Conservation (phyloP, 2,113 vertebrate genomes). For the Pavo muticus region DNA sequence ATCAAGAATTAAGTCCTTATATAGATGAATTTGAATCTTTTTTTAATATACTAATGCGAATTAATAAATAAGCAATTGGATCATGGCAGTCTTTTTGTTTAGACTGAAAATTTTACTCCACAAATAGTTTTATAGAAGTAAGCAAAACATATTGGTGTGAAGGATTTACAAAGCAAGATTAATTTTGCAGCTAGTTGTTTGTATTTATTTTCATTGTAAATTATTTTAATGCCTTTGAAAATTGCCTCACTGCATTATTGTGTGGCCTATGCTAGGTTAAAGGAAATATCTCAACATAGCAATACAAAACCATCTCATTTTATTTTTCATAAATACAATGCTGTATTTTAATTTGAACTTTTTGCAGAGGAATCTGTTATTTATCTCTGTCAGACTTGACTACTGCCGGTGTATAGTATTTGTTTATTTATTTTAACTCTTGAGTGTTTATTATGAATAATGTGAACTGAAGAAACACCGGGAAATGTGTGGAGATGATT, state of each 20-base stretch:
- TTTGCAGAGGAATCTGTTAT: background rate
- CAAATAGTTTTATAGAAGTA: background rate
- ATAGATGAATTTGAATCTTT: background rate
- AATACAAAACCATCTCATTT: background rate
- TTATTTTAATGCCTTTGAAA: background rate
- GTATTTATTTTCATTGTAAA: background rate
- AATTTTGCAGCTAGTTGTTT: background rate
- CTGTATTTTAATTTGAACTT: background rate
- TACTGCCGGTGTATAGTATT: background rate
- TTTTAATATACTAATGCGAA: background rate
- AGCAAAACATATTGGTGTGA: background rate
- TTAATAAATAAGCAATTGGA: background rate
- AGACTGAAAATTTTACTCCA: background rate
- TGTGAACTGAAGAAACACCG: background rate
- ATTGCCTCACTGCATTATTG: background rate
- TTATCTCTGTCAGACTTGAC: background rate
- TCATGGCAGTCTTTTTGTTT: background rate
- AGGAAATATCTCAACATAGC: background rate
- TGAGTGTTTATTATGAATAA: background rate
- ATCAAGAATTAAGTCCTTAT: background rate
- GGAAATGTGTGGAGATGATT: background rate
- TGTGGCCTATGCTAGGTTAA: background rate
- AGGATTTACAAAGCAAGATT: background rate
- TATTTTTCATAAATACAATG: background rate
- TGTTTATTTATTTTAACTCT: background rate